Percentiles rank a stretch among this genome's conserved stretches.
phyloP scores from a whole-genome alignment of 2,113 vertebrate genomes.

The Paratilapia polleni region DNA sequence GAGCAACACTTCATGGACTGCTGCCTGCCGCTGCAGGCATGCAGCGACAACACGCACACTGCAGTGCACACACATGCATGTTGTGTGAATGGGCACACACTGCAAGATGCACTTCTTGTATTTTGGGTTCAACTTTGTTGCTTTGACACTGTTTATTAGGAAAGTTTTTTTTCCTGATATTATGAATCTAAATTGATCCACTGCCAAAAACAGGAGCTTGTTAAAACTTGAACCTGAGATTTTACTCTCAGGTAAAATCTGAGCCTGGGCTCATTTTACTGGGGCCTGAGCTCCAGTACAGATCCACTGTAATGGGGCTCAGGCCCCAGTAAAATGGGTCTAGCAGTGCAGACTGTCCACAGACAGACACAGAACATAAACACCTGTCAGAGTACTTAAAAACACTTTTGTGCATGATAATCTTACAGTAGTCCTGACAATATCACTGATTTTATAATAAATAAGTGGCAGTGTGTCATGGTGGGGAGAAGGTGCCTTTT shows the following conservation, averaged over 20 bases:
- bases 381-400: too few relatives aligned
- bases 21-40: background rate
- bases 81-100: background rate
- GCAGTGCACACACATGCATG: too few relatives aligned
- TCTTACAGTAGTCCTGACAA: background rate
- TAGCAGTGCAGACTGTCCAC: too few relatives aligned
- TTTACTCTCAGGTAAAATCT: too few relatives aligned
- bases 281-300: too few relatives aligned
- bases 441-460: background rate
- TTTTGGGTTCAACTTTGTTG: background rate
- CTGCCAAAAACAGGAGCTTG: background rate
- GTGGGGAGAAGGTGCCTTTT: background rate
- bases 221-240: background rate
- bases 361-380: too few relatives aligned
- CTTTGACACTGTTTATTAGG: too few relatives aligned
- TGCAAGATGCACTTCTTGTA: too few relatives aligned
- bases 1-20: background rate
- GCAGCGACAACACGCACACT: background rate
- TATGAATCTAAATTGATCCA: background rate
- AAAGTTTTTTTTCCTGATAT: background rate
- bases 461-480: background rate
- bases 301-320: too few relatives aligned
- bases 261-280: too few relatives aligned
- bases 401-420: background rate
- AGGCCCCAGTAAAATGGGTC: too few relatives aligned